phyloP scores from a whole-genome alignment of 2,113 vertebrate genomes.

The Gallinago jamesoni region DNA sequence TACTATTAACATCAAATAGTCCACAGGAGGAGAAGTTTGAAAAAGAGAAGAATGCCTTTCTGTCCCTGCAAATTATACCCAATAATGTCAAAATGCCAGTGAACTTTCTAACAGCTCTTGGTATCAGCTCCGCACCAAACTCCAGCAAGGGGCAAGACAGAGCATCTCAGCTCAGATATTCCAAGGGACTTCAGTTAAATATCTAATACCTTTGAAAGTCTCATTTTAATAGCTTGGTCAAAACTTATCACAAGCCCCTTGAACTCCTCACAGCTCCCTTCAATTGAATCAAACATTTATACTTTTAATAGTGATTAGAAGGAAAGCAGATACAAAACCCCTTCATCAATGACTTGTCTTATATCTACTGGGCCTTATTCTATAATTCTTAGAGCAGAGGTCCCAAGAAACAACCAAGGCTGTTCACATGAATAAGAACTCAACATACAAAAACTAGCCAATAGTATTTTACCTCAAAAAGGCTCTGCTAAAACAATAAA shows the following conservation, averaged over 20 bases:
- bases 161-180: not conserved
- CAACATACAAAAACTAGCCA: not conserved
- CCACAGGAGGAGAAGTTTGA: not conserved
- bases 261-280: not conserved
- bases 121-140: not conserved
- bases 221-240: not conserved
- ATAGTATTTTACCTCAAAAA: not conserved
- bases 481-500: not conserved
- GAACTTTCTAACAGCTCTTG: not conserved
- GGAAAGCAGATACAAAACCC: not conserved
- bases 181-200: not conserved
- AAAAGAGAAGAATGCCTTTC: not conserved
- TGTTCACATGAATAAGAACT: not conserved
- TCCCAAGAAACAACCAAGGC: not conserved
- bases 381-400: not conserved
- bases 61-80: not conserved
- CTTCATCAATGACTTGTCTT: not conserved
- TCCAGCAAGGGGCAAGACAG: not conserved
- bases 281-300: not conserved
- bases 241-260: not conserved
- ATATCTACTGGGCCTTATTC: not conserved
- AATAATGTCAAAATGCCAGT: not conserved
- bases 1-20: not conserved
- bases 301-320: not conserved
- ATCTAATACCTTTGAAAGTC: not conserved